A percentile compares a stretch with the other conserved stretches of the same genome.
Evolutionary conservation across 2,888 invertebrate species (phyloP).

Genomic region (Drosophila paucipuncta): DNA sequence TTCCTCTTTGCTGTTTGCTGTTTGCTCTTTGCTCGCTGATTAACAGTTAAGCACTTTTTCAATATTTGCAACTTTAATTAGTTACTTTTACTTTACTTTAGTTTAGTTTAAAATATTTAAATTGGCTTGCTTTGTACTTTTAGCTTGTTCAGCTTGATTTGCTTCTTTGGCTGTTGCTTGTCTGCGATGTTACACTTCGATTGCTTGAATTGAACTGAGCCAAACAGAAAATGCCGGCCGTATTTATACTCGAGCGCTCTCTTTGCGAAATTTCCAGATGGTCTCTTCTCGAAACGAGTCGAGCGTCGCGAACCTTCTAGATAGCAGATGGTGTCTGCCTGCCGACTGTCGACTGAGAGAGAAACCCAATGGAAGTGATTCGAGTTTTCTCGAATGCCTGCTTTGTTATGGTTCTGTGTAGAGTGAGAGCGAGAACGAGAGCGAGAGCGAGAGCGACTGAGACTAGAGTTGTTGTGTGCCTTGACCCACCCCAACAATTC

Average conservation of each 20-base stretch:
- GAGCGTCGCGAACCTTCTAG: conserved; percentile 25
- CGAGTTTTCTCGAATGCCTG: conserved; percentile 30
- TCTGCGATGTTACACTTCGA: conserved; percentile 52
- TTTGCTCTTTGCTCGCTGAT: background rate
- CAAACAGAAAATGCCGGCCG: conserved; percentile 33
- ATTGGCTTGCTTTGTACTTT: conserved; percentile 8
- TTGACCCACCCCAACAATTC: conserved; percentile 23
- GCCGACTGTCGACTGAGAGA: background rate
- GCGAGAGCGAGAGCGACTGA: background rate
- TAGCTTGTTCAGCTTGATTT: conserved; percentile 57
- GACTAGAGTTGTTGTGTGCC: background rate
- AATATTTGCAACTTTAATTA: background rate
- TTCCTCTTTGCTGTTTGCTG: background rate
- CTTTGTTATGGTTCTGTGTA: background rate
- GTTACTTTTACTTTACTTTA: conserved; percentile 5
- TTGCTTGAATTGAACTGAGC: conserved; percentile 63
- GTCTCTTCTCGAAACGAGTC: conserved; percentile 45
- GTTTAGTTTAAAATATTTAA: conserved; percentile 5
- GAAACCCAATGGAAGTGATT: background rate
- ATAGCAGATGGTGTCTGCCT: background rate
- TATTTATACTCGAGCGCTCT: conserved; percentile 65
- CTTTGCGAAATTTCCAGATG: conserved; percentile 55
- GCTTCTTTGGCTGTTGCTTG: conserved; percentile 18
- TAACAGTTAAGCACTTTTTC: background rate
- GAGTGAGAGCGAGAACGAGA: no score